Evolutionary conservation across 92 coral and sea anemone species (phyloP), one percentile per base, ranked within the genome.

Genomic region (Porites lobata): DNA sequence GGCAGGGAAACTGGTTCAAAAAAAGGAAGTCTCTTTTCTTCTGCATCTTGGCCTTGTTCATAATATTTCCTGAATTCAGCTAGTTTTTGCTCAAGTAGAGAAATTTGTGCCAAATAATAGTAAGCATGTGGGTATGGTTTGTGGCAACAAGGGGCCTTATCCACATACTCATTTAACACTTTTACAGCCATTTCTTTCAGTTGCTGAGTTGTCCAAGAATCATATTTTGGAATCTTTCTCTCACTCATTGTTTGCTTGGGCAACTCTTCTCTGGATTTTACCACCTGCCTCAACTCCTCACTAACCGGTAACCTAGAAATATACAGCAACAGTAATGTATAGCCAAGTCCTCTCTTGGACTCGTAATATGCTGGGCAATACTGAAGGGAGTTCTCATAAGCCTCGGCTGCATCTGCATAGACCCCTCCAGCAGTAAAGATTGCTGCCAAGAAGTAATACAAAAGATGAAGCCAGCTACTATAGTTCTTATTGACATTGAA

Each of bases 31-130:
- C 94, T 85, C 52, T 72, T 91, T 72, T 78, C 94, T 75, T 95
- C 96, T 38, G 96, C 93, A 69, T 95, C 90, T 65, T 95, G 94
- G 12, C 94, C 96, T 19, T 76, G 87, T 82, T 91, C 94, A 51
- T 84, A 86, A 78, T 77, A 81, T 65, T 86, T 69, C 63, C 19
- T 50, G 20, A 89, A 89, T 56, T 91, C 87, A 1, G 47, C n/a
- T 32, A 50, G 26, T 10, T 94, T 54, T 0, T 18, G 0, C 11
- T 81, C 85, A 0, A 52, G 0, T 18, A 82, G 0, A 61, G 79
- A 78, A 75, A 87, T 67, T 2, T 0, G 5, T 82, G 98, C 96
- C 38, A 95, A 90, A 54, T 95, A 92, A 85, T 95, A 95, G 66
- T 54, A 64, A 32, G 69, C 92, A 64, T 95, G 88, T 32, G 98